Percentiles rank a stretch among this genome's conserved stretches.
Evolutionary conservation across 2,113 vertebrate species (phyloP).

Genomic region (Macroglossus sobrinus): DNA sequence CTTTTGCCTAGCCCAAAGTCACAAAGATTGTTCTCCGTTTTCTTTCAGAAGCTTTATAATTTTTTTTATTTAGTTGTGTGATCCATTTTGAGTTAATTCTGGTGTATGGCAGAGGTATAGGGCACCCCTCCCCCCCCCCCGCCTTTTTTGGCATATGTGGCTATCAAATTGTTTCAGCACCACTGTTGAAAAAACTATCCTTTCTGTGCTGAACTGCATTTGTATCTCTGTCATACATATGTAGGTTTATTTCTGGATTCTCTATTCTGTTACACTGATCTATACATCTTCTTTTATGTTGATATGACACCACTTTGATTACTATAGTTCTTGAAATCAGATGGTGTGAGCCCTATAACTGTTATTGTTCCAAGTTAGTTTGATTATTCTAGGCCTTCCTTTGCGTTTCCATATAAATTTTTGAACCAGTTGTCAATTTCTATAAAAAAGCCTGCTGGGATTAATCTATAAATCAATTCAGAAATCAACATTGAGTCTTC

Average conservation of each 20-base stretch:
- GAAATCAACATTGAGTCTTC: background rate
- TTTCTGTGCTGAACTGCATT: background rate
- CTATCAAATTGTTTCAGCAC: background rate
- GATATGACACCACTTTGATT: background rate
- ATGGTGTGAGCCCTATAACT: background rate
- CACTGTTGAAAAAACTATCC: background rate
- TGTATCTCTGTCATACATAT: background rate
- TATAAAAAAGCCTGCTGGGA: background rate
- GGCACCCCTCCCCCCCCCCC: no score
- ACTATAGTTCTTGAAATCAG: background rate
- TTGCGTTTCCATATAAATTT: background rate
- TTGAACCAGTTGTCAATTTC: background rate
- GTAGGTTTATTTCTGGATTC: background rate
- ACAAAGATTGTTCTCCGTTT: background rate
- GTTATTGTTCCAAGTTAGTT: background rate
- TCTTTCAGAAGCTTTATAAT: background rate
- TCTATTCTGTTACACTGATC: background rate
- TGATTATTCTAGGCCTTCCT: background rate
- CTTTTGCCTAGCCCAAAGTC: background rate
- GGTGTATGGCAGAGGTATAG: background rate
- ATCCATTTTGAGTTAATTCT: conserved; percentile 26
- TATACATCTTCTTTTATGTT: background rate
- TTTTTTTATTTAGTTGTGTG: background rate
- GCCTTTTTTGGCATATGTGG: background rate
- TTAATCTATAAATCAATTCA: background rate